phyloP scores from a whole-genome alignment of 2,113 vertebrate species.

The Cathartes aura region DNA sequence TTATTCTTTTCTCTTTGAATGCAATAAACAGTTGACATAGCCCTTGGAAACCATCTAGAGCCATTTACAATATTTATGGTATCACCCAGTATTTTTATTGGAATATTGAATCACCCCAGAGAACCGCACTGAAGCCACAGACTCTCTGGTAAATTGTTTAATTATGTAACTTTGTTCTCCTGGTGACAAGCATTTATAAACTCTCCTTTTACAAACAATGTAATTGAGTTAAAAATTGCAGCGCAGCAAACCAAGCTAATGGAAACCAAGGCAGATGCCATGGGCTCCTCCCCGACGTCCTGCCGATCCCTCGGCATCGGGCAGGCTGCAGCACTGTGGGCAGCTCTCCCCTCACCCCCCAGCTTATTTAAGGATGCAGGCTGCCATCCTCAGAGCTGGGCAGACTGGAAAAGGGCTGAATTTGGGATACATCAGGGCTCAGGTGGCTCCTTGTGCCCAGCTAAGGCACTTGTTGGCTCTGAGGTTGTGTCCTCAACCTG shows the following conservation, averaged over 20 bases:
- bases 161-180: conserved; percentile 29
- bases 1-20: not conserved
- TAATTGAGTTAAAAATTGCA: not conserved
- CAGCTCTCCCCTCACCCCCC: not conserved
- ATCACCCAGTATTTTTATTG: conserved; percentile 28
- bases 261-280: not conserved
- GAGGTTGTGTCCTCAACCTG: not conserved
- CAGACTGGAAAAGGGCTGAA: not conserved
- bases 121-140: not conserved
- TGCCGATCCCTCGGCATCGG: fast-evolving
- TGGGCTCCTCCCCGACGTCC: not conserved
- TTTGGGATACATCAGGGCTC: not conserved
- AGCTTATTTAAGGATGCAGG: not conserved
- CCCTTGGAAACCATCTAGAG: conserved; percentile 33
- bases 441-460: not conserved
- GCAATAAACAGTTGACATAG: conserved; percentile 24
- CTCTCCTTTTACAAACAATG: not conserved
- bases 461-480: not conserved
- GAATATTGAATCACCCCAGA: conserved; percentile 1
- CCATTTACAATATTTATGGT: conserved; percentile 54
- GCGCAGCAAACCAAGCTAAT: not conserved
- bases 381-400: not conserved
- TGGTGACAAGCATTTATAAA: not conserved
- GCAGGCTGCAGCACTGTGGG: not conserved
- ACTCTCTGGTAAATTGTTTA: not conserved